A percentile compares a stretch with the other conserved stretches of the same genome.
Evolutionary conservation across 92 coral and sea anemone species (phyloP).

Genomic region (Bergia puertoricense): DNA sequence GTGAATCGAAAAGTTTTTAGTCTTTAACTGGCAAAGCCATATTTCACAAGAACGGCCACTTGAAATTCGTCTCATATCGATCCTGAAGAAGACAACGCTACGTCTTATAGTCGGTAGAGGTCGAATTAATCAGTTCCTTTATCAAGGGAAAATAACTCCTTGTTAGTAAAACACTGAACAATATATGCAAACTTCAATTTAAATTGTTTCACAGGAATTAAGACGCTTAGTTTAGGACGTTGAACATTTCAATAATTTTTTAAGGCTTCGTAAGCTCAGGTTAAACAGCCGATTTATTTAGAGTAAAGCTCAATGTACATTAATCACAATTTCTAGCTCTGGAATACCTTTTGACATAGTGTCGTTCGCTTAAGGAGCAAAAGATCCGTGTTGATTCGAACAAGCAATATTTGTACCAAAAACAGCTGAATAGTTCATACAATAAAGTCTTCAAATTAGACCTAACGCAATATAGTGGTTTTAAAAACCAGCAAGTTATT

Average conservation of each 20-base stretch:
- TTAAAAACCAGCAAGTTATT: not conserved
- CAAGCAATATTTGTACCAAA: not conserved
- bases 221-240: not conserved
- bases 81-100: constrained; percentile 6
- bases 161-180: not conserved
- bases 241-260: not conserved
- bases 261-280: not conserved
- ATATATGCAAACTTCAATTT: not conserved
- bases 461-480: not conserved
- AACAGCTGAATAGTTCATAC: not conserved
- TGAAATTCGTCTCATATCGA: constrained; percentile 31
- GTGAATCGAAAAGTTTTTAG: not conserved
- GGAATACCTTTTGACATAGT: not conserved
- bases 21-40: not conserved
- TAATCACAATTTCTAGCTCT: not conserved
- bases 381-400: not conserved
- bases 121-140: constrained; percentile 6
- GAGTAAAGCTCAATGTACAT: not conserved
- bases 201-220: constrained; percentile 4
- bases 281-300: not conserved
- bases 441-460: not conserved
- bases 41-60: constrained; percentile 12
- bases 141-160: not conserved
- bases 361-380: not conserved
- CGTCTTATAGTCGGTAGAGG: not conserved